These are phyloP conservation scores for Diachasma alloeum DNA, from an alignment of 1,140 invertebrate species.

Conservation along the genomic window DNA sequence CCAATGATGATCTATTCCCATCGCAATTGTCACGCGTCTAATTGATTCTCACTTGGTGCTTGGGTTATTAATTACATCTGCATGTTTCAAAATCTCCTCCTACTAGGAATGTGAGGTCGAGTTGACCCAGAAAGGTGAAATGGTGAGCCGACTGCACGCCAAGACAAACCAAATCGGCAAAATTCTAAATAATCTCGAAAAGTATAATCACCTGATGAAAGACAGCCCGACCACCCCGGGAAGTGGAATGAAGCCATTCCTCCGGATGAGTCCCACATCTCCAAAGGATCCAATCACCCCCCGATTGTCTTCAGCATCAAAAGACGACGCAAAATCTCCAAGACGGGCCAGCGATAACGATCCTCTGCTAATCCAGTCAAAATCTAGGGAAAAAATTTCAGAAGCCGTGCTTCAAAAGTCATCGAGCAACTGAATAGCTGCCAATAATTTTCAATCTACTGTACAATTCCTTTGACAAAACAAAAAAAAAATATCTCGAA, in stretches of 20 bases:
- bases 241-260: conserved; percentile 57
- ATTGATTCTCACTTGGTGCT: neutral
- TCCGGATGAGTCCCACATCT: conserved; percentile 61
- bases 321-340: conserved; percentile 47
- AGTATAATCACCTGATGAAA: conserved; percentile 78
- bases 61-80: conserved; percentile 4
- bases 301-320: conserved; percentile 45
- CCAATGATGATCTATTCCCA: neutral
- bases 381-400: conserved; percentile 31
- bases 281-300: conserved; percentile 49
- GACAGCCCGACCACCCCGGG: conserved; percentile 69
- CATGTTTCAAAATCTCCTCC: conserved; percentile 39
- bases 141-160: conserved; percentile 87
- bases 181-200: conserved; percentile 88
- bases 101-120: conserved; percentile 91
- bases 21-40: neutral
- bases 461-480: conserved; percentile 6
- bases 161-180: conserved; percentile 91
- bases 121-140: conserved; percentile 89
- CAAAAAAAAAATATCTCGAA: neutral
- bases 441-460: neutral
- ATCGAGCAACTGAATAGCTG: conserved; percentile 17
- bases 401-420: conserved; percentile 25
- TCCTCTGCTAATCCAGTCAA: conserved; percentile 65
- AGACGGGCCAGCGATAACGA: conserved; percentile 61